These are phyloP conservation scores for Petrophora chlorosata DNA, from an alignment of 2,888 invertebrate genomes.

Conservation along the genomic window DNA sequence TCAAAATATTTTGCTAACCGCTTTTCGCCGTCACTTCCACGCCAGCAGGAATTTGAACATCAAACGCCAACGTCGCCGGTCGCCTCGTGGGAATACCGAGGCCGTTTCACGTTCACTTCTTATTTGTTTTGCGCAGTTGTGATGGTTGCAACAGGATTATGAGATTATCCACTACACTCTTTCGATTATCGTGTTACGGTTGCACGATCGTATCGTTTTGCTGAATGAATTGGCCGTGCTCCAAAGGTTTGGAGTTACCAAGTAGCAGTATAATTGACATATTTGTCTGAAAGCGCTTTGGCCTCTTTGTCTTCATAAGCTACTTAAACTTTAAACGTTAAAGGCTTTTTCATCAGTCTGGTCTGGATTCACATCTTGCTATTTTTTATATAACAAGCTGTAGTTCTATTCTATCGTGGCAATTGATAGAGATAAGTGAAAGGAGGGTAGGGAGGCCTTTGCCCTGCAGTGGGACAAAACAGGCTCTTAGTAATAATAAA, in stretches of 20 bases:
- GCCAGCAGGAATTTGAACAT: constrained; percentile 22
- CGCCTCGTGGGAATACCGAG: constrained; percentile 68
- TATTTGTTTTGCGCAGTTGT: constrained; percentile 52
- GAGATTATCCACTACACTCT: constrained; percentile 61
- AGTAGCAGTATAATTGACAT: constrained; percentile 22
- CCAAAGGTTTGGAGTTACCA: constrained; percentile 10
- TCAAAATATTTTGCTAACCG: neutral
- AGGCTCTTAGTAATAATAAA: no score
- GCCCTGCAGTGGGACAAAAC: no score
- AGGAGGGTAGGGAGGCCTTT: no score
- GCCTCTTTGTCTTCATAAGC: constrained; percentile 14
- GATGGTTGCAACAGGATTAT: constrained; percentile 55
- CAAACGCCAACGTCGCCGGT: constrained; percentile 49
- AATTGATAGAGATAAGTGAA: no score
- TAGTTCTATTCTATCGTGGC: no score
- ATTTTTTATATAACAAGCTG: no score
- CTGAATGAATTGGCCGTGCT: constrained; percentile 24
- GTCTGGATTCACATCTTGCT: no score
- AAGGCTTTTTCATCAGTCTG: no score
- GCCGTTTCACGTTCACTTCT: constrained; percentile 60
- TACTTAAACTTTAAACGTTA: neutral
- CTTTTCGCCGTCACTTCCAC: constrained; percentile 9
- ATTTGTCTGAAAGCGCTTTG: constrained; percentile 22
- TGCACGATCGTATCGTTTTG: constrained; percentile 28
- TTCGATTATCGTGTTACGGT: constrained; percentile 39